Evolutionary conservation across 2,113 vertebrate genomes (phyloP).

Genomic region (Dicrurus megarhynchus): DNA sequence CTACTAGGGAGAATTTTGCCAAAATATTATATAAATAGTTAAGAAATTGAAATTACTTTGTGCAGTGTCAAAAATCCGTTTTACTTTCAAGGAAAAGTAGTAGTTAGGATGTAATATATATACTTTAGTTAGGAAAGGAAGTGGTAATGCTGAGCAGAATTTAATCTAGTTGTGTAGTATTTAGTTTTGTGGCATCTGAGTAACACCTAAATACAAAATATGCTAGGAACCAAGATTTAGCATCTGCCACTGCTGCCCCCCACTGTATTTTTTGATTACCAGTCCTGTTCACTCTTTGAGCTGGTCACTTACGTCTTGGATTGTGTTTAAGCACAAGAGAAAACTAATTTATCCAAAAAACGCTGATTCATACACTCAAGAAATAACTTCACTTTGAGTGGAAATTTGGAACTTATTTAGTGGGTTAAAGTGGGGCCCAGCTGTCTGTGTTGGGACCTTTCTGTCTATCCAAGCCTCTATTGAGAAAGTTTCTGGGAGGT

Average conservation of each 20-base stretch:
- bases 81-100: neutral
- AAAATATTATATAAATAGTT: neutral
- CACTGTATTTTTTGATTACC: neutral
- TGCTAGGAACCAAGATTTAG: neutral
- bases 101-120: neutral
- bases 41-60: neutral
- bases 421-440: neutral
- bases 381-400: neutral
- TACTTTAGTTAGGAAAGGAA: neutral
- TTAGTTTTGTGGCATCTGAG: neutral
- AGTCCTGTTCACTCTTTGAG: neutral
- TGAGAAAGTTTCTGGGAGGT: conserved; percentile 22
- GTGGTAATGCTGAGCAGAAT: neutral
- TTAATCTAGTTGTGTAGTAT: neutral
- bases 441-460: neutral
- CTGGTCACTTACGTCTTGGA: neutral
- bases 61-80: neutral
- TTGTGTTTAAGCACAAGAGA: neutral
- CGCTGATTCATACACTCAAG: neutral
- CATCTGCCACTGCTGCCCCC: neutral
- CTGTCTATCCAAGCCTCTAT: neutral
- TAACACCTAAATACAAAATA: neutral
- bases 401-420: neutral
- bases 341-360: neutral
- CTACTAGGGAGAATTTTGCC: neutral